Conservation (phyloP, 2,888 invertebrate genomes). For the Oconnorella tubifera region DNA sequence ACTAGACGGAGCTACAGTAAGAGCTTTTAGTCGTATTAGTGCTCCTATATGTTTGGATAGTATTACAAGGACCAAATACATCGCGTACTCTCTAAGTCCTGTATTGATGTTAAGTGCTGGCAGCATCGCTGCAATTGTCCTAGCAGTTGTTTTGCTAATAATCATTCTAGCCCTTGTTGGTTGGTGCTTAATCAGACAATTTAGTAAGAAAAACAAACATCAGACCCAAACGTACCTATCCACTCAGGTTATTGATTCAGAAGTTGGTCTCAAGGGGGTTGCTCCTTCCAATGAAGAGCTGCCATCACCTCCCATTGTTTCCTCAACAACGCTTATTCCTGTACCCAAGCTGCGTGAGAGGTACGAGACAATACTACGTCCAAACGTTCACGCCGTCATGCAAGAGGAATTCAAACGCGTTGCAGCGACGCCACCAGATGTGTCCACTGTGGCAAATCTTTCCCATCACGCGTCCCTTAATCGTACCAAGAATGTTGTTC, state of each 20-base stretch:
- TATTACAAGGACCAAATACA: too few species aligned
- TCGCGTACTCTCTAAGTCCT: neutral
- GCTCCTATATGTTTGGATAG: too few species aligned
- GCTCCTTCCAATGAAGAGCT: neutral
- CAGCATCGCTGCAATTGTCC: conserved; percentile 7
- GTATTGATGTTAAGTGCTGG: neutral
- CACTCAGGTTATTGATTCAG: neutral
- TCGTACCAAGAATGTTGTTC: conserved; percentile 14
- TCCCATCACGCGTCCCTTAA: conserved; percentile 22
- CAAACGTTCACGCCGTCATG: conserved; percentile 5
- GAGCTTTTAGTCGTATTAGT: neutral
- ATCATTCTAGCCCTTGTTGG: neutral
- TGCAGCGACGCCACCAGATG: conserved; percentile 8
- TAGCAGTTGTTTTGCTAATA: neutral
- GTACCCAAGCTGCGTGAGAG: conserved; percentile 7
- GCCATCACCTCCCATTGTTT: neutral
- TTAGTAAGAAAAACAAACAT: neutral
- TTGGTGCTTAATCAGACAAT: neutral
- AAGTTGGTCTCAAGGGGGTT: neutral
- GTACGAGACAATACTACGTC: conserved; percentile 4
- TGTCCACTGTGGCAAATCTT: conserved; percentile 13
- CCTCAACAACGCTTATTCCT: neutral
- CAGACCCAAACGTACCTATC: neutral
- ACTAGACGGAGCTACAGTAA: neutral
- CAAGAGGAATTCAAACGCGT: conserved; percentile 20